Base-by-base conservation (phyloP, 2,797 vertebrate species). In the Chrysocyon brachyurus region DNA sequence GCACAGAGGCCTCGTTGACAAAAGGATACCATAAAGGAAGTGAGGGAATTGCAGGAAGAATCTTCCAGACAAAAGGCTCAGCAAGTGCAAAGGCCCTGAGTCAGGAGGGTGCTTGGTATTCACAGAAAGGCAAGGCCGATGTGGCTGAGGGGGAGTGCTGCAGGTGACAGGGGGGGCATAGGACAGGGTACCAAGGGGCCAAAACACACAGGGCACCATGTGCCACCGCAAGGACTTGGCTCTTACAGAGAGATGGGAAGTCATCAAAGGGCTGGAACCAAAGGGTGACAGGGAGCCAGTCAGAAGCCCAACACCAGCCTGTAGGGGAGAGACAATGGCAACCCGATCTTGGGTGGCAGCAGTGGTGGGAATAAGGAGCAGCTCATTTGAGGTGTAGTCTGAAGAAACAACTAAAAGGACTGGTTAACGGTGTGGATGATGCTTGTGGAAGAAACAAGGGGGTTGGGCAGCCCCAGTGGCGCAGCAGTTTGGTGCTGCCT, bases 101-200 rank as follows among this genome's bases (percentile, higher is more conserved):
- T 54, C 4, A 2, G 78, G 52, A 77, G 63, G 63, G 9, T 31
- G 1, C 90, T 19, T 64, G 49, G 26, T 2, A 36, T 6, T 52
- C 95, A 64, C 59, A 94, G 40, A 57, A 24, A 72, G 86, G 33
- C 31, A 33, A 86, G 61, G 93, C 28, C 28, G 7, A 0, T 2
- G 8, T 22, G n/a, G 54, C 54, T 24, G 21, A 31, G 31, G 68
- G 52, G 61, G 28, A n/a, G 17, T 11, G 28, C n/a, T 5, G 56
- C 56, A 24, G 22, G 17, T 0, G 6, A 56, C 4, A 10, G 70
- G 81, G 8, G 12, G 46, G n/a, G 10, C 2, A 12, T 2, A 0
- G 59, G 31, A 63, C 33, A 16, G 21, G 36, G 83, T 11, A 17
- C 17, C 1, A 10, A 88, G 46, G 52, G 73, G 46, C n/a, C 24